These are phyloP conservation scores for Phainopepla nitens DNA, from an alignment of 2,113 vertebrate genomes.

Conservation along the genomic window DNA sequence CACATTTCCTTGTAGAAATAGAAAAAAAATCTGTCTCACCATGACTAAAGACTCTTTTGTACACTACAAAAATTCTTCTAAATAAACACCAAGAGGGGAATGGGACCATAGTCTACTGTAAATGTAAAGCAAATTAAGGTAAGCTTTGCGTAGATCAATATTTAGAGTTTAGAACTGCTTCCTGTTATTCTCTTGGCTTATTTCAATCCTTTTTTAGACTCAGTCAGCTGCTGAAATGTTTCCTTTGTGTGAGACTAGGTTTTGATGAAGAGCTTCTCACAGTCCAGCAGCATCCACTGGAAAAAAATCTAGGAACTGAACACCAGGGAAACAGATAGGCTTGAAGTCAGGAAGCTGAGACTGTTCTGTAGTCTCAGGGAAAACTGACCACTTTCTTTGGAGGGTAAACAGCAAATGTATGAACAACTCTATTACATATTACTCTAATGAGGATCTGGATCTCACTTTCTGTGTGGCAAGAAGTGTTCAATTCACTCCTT, in stretches of 20 bases:
- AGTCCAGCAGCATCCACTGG: background rate
- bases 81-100: background rate
- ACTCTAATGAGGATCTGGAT: background rate
- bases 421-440: background rate
- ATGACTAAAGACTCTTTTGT: background rate
- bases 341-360: background rate
- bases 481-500: background rate
- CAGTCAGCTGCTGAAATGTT: background rate
- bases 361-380: background rate
- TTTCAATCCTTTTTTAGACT: background rate
- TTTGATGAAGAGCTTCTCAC: background rate
- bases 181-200: conserved; percentile 29
- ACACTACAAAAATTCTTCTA: background rate
- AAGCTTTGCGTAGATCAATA: background rate
- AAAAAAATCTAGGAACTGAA: background rate
- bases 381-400: background rate
- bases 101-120: background rate
- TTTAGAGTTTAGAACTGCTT: conserved; percentile 21
- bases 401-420: background rate
- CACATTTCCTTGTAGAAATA: background rate
- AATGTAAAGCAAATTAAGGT: background rate
- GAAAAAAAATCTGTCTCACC: background rate
- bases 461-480: background rate
- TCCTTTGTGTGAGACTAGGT: background rate
- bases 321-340: background rate